Percentiles rank a stretch among this genome's conserved stretches.
phyloP scores from a whole-genome alignment of 2,888 invertebrate genomes.

The Euclidia mi region DNA sequence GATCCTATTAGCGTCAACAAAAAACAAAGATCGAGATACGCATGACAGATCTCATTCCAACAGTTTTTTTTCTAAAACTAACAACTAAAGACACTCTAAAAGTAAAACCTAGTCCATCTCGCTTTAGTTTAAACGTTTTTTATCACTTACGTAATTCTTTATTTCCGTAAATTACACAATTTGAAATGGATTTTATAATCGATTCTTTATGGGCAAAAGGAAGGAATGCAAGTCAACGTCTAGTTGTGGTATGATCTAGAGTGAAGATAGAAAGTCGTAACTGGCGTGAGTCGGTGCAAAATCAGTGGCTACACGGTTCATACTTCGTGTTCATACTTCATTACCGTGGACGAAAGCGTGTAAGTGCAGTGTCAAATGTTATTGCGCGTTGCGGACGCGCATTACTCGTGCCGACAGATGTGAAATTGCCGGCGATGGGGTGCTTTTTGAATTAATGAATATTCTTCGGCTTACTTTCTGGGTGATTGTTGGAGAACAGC shows the following conservation, averaged over 20 bases:
- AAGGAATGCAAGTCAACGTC: background rate
- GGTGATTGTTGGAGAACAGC: no score
- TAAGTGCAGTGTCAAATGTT: slow-evolving; percentile 65
- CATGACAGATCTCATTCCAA: no score
- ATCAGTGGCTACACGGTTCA: slow-evolving; percentile 67
- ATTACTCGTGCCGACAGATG: slow-evolving; percentile 50
- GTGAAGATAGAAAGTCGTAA: slow-evolving; percentile 35
- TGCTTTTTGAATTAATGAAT: slow-evolving; percentile 29
- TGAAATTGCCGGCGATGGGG: slow-evolving; percentile 49
- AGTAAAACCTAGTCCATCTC: no score
- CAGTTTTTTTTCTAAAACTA: no score
- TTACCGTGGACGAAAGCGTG: slow-evolving; percentile 75
- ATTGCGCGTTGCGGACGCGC: slow-evolving; percentile 52
- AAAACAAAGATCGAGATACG: no score
- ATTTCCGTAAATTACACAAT: slow-evolving; percentile 23
- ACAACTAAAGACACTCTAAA: no score
- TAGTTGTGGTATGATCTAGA: slow-evolving; percentile 10
- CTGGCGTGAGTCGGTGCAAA: slow-evolving; percentile 60
- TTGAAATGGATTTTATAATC: slow-evolving; percentile 22
- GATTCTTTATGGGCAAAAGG: slow-evolving; percentile 20
- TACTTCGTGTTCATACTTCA: slow-evolving; percentile 71
- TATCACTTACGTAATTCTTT: background rate
- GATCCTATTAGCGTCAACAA: no score
- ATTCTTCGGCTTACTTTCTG: background rate
- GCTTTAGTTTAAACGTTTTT: background rate